Evolutionary conservation across 2,888 invertebrate genomes (phyloP), one percentile per base, ranked within the genome.

Genomic region (Koerneria pararmatus): DNA sequence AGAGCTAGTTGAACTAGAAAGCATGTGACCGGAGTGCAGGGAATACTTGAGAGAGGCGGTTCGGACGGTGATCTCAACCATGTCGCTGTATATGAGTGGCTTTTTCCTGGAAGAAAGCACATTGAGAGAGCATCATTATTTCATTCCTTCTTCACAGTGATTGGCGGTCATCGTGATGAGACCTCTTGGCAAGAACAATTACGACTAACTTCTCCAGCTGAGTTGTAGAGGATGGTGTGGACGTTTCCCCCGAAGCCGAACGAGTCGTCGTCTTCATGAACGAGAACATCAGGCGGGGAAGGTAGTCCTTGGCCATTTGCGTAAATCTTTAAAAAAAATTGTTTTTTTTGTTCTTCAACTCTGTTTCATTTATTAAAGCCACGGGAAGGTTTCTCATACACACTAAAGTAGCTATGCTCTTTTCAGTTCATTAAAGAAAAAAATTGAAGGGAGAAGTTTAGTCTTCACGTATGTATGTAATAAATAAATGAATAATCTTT

Each of bases 31-130:
- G n/a, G n/a, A n/a, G n/a, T n/a, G n/a, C n/a, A n/a, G n/a, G n/a
- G n/a, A n/a, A n/a, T n/a, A n/a, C n/a, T n/a, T n/a, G n/a, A n/a
- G n/a, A n/a, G n/a, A n/a, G n/a, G n/a, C n/a, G n/a, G n/a, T n/a
- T n/a, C n/a, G n/a, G n/a, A n/a, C n/a, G n/a, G n/a, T n/a, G n/a
- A n/a, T n/a, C n/a, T n/a, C n/a, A n/a, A n/a, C n/a, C n/a, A n/a
- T n/a, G n/a, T n/a, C 81, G 78, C 71, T 82, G 82, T 65, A 76
- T 76, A 71, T 79, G 82, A 24, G 80, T 82, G 66, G 82, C 82
- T 62, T 79, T 80, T 68, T 80, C 82, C 73, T 74, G 69, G 66
- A 74, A 69, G 15, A 22, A 49, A 11, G 46, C 46, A 15, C 56
- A 35, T 1, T 3, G 19, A 32, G 34, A 31, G 15, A 8, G 6